Base-by-base conservation (phyloP, 2,888 invertebrate species). In the Hylaea fasciaria region DNA sequence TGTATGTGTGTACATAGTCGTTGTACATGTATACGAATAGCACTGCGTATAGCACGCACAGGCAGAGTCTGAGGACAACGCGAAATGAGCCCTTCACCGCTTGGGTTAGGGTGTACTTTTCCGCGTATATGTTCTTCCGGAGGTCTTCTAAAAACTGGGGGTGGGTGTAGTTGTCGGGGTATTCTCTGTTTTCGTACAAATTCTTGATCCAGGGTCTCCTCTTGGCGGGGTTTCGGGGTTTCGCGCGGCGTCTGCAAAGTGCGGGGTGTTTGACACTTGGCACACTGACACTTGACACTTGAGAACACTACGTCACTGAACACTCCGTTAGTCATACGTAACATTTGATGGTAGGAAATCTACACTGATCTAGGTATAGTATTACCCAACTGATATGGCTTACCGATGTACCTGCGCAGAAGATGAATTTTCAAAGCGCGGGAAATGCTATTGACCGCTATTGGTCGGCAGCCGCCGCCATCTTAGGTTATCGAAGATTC, bases 131-230 rank as follows among this genome's bases (percentile, higher is more conserved):
- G 84, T 98, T 98, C 76, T 96, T 98, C 58, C 94, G 94, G 16
- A 99, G 80, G 68, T 98, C 97, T 76, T 96, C 94, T 1, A 99
- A 90, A 83, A 99, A 99, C 46, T 96, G 95, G 22, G 93, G 93
- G 80, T 98, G 97, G 0, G 98, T 98, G 80, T 98, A 98, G 85
- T 98, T 98, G 85, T 99, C 99, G 0, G 98, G 96, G 65, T 96
- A 96, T 16, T 95, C 96, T 60, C 96, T 94, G 77, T 97, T 96
- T 82, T 97, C 96, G 78, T 98, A 99, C 14, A 99, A 89, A 77
- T 97, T 96, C 89, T 98, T 98, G 70, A 94, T 94, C 98, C 98
- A 98, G 0, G 92, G 90, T 72, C 91, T 93, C 74, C 81, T 87
- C 68, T 77, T 77, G 47, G 68, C 56, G 0, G 73, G 64, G 62